Percentiles rank a stretch among this genome's conserved stretches.
phyloP scores from a whole-genome alignment of 1,140 invertebrate genomes.

The Sitophilus oryzae region DNA sequence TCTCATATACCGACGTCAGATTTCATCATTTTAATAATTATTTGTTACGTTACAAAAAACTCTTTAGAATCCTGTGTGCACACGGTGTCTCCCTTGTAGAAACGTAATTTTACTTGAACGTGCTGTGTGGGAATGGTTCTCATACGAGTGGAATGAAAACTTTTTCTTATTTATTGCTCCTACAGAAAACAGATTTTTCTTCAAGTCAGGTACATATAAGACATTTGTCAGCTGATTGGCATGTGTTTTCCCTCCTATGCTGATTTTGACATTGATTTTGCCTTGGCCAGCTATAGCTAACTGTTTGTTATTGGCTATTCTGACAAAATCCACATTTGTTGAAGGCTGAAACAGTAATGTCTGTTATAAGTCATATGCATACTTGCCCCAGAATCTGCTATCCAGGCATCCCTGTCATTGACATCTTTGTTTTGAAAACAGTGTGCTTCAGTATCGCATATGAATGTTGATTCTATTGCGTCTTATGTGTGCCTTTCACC shows the following conservation, averaged over 20 bases:
- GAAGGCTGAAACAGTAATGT: background rate
- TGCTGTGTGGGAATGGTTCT: too few relatives aligned
- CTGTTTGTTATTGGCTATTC: background rate
- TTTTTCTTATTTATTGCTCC: conserved; percentile 8
- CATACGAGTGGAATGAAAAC: conserved; percentile 1
- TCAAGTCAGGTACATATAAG: conserved; percentile 7
- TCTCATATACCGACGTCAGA: too few relatives aligned
- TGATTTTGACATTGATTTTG: background rate
- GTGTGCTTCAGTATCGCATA: background rate
- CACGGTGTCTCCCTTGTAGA: too few relatives aligned
- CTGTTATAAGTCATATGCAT: conserved; percentile 6
- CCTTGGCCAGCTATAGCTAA: conserved; percentile 1
- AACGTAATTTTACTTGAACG: too few relatives aligned
- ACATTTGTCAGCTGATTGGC: conserved; percentile 4
- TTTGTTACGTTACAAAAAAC: too few relatives aligned
- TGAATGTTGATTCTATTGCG: background rate
- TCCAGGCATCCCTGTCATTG: conserved; percentile 12
- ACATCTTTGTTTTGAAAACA: conserved; percentile 2
- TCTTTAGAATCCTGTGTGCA: too few relatives aligned
- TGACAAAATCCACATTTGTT: background rate
- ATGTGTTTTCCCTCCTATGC: background rate
- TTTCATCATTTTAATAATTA: too few relatives aligned
- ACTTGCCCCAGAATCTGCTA: conserved; percentile 14
- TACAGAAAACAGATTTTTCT: conserved; percentile 10
- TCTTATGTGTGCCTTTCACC: background rate